These are phyloP conservation scores for Xylocampa areola DNA, from an alignment of 2,888 invertebrate genomes.

Conservation along the genomic window DNA sequence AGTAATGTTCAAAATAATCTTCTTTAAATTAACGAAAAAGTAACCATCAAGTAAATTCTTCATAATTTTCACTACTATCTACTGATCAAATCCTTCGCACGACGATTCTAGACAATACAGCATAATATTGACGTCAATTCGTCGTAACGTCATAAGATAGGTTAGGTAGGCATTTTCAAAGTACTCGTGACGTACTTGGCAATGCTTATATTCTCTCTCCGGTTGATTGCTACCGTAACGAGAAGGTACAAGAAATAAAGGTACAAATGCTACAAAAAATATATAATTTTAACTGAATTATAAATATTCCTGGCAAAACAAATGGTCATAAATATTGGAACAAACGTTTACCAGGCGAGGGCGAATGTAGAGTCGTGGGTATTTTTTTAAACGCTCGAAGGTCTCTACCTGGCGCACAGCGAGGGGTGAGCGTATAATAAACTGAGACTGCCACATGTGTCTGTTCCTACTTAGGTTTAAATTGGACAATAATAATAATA, in stretches of 20 bases:
- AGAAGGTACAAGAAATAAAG: background rate
- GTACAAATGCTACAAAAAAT: slow-evolving; percentile 2
- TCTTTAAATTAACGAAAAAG: slow-evolving; percentile 11
- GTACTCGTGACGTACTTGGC: too few relatives aligned
- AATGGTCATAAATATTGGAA: slow-evolving; percentile 43
- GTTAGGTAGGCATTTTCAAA: too few relatives aligned
- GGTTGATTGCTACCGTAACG: background rate
- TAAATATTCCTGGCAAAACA: slow-evolving; percentile 30
- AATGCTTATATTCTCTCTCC: slow-evolving; percentile 10
- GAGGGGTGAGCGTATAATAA: slow-evolving; percentile 70
- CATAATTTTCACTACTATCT: slow-evolving; percentile 14
- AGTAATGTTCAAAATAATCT: slow-evolving; percentile 6
- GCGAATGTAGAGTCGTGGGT: slow-evolving; percentile 39
- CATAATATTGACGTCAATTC: slow-evolving; percentile 17
- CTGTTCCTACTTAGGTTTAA: slow-evolving; percentile 57
- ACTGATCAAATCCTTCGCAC: slow-evolving; percentile 18
- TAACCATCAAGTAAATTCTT: slow-evolving; percentile 24
- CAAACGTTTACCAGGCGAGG: slow-evolving; percentile 21
- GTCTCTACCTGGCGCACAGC: slow-evolving; percentile 73
- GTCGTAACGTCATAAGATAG: slow-evolving; percentile 9
- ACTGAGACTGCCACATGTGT: slow-evolving; percentile 71
- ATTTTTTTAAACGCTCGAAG: slow-evolving; percentile 59
- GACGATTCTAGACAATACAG: slow-evolving; percentile 11
- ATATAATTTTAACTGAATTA: slow-evolving; percentile 16
- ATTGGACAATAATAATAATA: slow-evolving; percentile 52